These are phyloP conservation scores for Brachypodius melanocephalos DNA, from an alignment of 2,113 vertebrate species.

Conservation along the genomic window DNA sequence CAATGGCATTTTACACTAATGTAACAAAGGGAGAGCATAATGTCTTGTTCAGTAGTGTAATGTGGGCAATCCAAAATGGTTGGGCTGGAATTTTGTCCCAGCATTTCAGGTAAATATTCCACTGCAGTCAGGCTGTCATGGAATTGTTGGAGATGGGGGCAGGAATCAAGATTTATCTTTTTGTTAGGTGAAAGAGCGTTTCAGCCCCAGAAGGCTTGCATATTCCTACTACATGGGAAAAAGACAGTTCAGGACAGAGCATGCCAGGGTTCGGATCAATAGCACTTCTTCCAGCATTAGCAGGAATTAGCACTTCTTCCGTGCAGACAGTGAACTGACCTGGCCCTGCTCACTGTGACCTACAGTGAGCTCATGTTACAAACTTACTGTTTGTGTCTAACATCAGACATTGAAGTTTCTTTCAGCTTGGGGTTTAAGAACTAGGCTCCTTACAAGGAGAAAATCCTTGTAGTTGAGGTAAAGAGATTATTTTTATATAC, in stretches of 20 bases:
- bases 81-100: neutral
- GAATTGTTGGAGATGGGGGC: neutral
- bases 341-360: neutral
- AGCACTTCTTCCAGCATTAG: neutral
- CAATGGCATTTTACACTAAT: neutral
- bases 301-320: neutral
- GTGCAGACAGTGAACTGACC: neutral
- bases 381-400: neutral
- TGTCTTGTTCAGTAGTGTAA: neutral
- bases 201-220: neutral
- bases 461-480: neutral
- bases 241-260: neutral
- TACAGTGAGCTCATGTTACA: neutral
- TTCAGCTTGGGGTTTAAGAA: neutral
- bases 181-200: neutral
- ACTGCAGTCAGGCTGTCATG: neutral
- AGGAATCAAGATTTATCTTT: neutral
- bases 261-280: neutral
- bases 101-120: neutral
- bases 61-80: neutral
- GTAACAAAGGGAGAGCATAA: neutral
- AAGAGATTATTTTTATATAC: slow-evolving; percentile 12
- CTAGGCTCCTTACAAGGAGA: neutral
- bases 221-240: neutral
- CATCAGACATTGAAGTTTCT: neutral